These are phyloP conservation scores for Lepidurus packardi DNA, from an alignment of 1,140 invertebrate genomes.

Conservation along the genomic window DNA sequence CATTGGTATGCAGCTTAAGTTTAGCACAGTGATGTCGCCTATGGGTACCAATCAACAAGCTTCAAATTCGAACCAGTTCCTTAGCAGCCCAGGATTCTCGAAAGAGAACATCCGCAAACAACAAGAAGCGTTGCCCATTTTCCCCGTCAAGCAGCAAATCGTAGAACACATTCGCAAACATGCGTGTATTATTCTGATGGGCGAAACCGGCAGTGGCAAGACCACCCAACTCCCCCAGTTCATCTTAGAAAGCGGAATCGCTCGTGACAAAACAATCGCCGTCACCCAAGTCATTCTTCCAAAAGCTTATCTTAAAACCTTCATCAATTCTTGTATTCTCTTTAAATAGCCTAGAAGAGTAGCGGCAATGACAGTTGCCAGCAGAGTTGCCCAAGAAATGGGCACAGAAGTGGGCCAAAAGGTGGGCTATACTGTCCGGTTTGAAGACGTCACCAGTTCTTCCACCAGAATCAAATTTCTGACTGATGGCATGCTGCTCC, in stretches of 20 bases:
- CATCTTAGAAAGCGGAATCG: conserved; percentile 55
- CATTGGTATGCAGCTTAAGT: background rate
- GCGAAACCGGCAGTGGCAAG: conserved; percentile 85
- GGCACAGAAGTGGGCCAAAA: conserved; percentile 58
- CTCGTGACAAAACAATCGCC: conserved; percentile 57
- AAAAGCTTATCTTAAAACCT: background rate
- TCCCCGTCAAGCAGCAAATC: conserved; percentile 28
- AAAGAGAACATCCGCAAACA: conserved; percentile 28
- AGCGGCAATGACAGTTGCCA: conserved; percentile 83
- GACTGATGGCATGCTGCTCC: conserved; percentile 90
- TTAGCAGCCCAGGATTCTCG: background rate
- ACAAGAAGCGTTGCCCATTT: conserved; percentile 32
- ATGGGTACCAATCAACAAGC: background rate
- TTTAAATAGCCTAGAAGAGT: conserved; percentile 71
- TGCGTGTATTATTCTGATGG: conserved; percentile 68
- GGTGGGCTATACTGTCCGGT: conserved; percentile 87
- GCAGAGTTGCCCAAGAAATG: conserved; percentile 75
- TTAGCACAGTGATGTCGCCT: background rate
- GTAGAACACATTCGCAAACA: conserved; percentile 50
- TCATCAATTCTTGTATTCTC: background rate
- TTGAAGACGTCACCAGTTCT: conserved; percentile 74
- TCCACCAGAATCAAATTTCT: conserved; percentile 76
- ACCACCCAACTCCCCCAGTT: conserved; percentile 85
- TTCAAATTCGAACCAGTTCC: background rate
- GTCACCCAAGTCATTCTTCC: conserved; percentile 59